Base-by-base conservation (phyloP, 2,113 vertebrate species). In the Sisor rabdophorus region DNA sequence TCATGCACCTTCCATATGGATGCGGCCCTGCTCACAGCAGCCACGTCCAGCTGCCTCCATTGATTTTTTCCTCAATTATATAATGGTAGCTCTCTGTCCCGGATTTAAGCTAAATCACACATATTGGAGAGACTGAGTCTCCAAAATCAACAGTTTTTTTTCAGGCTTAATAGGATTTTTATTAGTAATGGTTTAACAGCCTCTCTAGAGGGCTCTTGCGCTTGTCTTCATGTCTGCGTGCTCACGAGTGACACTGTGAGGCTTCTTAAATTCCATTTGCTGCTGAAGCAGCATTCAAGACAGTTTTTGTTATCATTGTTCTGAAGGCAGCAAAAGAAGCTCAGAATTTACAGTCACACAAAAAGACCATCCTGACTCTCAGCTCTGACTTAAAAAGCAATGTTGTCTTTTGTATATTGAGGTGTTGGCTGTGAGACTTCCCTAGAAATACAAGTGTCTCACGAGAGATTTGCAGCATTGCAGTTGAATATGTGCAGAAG, bases 11-110 rank as follows among this genome's bases (percentile, higher is more conserved):
- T 90, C 88, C 87, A 88, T 90, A 91, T 89, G 89, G 89, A 89
- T 86, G 90, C 67, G 44, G 76, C 64, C 68, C n/a, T 36, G 85
- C 84, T 81, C 75, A 81, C 84, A 75, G 50, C 61, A 44, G 86
- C 85, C 87, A 89, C 83, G 79, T 89, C 86, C 89, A 88, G 90
- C 91, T 89, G 90, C 87, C 73, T 70, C 71, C 83, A 92, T 93
- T 88, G 91, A 93, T 93, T 92, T 89, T 89, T 82, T 79, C 89
- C 89, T 91, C 90, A 91, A 91, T 92, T 92, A 91, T 91, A 91
- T 91, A 91, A 92, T 89, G 87, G 89, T 87, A 85, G 86, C 87
- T 86, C 87, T 86, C 81, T 87, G 87, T 89, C 90, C 86, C 80
- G 86, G 87, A 87, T 87, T 90, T 86, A 78, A 87, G 83, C 83